Base-by-base conservation (phyloP, 2,113 vertebrate species). In the Clarias gariepinus region DNA sequence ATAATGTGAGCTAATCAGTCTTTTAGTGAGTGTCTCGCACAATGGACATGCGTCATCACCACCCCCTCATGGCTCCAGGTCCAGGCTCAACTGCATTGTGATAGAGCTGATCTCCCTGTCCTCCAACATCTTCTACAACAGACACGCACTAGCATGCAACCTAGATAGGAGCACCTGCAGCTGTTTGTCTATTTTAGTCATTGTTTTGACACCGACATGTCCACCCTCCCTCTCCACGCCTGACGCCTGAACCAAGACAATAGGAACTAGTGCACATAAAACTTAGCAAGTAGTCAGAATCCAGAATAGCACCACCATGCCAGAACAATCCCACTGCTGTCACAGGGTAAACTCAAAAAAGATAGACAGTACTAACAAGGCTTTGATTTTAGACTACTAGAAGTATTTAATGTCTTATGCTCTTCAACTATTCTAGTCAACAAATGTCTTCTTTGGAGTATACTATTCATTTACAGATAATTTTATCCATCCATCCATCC, bases 171-270 rank as follows among this genome's bases (percentile, higher is more conserved):
- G 86, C 90, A 90, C 89, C 90, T 90, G 88, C 90, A 92, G 92
- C 92, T 92, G 92, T 90, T 90, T 90, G 89, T 90, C 90, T 92
- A 92, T 91, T 91, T 92, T 91, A 23, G 86, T 82, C 87, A 83
- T 57, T 60, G 87, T 81, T 90, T 86, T 89, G 87, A 87, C 91
- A 89, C 87, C 73, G 73, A 82, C 89, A 90, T 91, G 90, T 88
- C 90, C 79, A 86, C 64, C 64, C 76, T 66, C 85, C 86, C 60
- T 28, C 52, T 61, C 74, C n/a, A 66, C 89, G 88, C 82, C 86
- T 87, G 87, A 87, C 78, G 89, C 91, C 85, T 89, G 82, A 86
- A 82, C 81, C 88, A 91, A 88, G 89, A 92, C 92, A 92, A 92
- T 92, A 89, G 92, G 69, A 89, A 86, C 86, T 76, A 81, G 68